Conservation (phyloP, 2,113 vertebrate species). For the Patagioenas fasciata region DNA sequence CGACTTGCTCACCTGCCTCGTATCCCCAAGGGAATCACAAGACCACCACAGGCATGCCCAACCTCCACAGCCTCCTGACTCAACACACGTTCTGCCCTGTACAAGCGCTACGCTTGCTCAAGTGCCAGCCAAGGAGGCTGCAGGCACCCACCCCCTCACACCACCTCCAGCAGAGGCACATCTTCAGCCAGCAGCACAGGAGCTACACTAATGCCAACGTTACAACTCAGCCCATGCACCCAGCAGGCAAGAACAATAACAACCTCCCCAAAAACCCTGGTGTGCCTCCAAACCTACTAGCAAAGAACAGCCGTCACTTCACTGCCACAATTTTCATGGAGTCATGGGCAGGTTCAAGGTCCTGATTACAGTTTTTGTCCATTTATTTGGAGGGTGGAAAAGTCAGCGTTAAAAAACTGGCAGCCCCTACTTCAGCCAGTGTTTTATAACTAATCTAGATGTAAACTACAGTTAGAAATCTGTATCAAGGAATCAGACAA, state of each 20-base stretch:
- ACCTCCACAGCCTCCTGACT: not conserved
- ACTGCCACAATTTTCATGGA: not conserved
- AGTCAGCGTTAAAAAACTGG: not conserved
- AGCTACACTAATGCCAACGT: not conserved
- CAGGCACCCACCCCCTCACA: not conserved
- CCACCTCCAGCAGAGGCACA: not conserved
- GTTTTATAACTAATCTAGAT: not conserved
- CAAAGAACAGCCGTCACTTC: not conserved
- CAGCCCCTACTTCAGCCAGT: not conserved
- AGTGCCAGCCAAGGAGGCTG: not conserved
- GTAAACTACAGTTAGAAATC: not conserved
- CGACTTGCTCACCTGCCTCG: not conserved
- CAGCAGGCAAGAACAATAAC: not conserved
- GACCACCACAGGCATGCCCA: fast-evolving
- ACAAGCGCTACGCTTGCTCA: not conserved
- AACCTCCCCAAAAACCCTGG: not conserved
- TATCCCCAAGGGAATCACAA: not conserved
- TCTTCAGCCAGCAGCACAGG: not conserved
- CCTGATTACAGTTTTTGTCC: not conserved
- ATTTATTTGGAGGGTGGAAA: not conserved
- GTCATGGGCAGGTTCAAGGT: not conserved
- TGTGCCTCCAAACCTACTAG: not conserved
- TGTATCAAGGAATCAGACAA: not conserved
- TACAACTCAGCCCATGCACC: not conserved
- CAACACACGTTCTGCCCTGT: not conserved